phyloP scores from a whole-genome alignment of 2,888 invertebrate genomes.

The Argyra leucocephala region DNA sequence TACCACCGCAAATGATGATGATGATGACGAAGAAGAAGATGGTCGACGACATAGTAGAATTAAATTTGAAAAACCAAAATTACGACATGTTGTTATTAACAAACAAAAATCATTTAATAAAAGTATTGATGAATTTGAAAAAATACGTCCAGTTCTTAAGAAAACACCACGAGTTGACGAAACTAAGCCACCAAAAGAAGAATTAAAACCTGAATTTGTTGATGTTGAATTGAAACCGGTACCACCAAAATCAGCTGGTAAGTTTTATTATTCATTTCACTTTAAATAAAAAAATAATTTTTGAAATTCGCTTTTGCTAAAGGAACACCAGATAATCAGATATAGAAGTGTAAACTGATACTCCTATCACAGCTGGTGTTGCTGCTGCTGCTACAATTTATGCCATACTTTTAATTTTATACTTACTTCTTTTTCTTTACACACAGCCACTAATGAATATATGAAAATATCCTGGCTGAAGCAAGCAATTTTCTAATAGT shows the following conservation, averaged over 20 bases:
- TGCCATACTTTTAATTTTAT: too few relatives aligned
- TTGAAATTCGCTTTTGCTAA: neutral
- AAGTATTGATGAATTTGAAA: conserved; percentile 37
- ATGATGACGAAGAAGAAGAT: conserved; percentile 13
- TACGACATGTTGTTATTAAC: conserved; percentile 38
- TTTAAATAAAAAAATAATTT: too few relatives aligned
- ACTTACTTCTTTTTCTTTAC: too few relatives aligned
- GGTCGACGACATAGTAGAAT: conserved; percentile 32
- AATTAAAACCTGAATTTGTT: conserved; percentile 40
- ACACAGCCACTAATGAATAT: too few relatives aligned
- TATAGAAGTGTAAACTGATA: neutral
- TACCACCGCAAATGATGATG: neutral
- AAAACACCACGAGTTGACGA: conserved; percentile 42
- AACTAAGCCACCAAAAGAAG: conserved; percentile 35
- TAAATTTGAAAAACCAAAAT: conserved; percentile 39
- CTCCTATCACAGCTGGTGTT: too few relatives aligned
- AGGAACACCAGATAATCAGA: neutral
- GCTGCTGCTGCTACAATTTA: too few relatives aligned
- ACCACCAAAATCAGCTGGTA: conserved; percentile 26
- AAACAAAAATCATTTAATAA: conserved; percentile 40
- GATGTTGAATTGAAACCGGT: conserved; percentile 40
- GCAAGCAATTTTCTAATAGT: too few relatives aligned
- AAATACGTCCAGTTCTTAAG: conserved; percentile 39
- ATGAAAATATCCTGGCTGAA: too few relatives aligned
- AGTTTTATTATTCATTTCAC: neutral